phyloP scores from a whole-genome alignment of 1,140 invertebrate species.

The Sinella curviseta region DNA sequence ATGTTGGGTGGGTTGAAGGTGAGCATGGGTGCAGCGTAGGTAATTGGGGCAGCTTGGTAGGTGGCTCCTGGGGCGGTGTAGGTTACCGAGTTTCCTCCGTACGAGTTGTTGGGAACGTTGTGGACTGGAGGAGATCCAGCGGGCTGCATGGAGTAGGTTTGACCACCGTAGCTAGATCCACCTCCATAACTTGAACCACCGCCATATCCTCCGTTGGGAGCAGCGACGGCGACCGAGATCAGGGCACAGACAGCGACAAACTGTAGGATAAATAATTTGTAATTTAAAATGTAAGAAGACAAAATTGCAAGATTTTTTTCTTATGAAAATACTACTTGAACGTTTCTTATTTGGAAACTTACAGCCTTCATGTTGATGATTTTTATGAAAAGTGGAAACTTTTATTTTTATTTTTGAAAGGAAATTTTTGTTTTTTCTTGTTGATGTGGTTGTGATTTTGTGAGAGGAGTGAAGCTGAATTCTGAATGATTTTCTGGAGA shows the following conservation, averaged over 20 bases:
- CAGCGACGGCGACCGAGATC: background rate
- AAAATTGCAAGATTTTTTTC: background rate
- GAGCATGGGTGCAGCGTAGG: conserved; percentile 1
- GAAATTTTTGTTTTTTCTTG: background rate
- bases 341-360: background rate
- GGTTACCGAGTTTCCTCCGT: background rate
- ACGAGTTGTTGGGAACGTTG: background rate
- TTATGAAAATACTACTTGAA: background rate
- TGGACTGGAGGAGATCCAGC: background rate
- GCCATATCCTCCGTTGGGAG: background rate
- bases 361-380: conserved; percentile 12
- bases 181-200: background rate
- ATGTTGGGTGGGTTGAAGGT: background rate
- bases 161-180: background rate
- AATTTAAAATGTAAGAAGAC: background rate
- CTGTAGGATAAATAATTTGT: background rate
- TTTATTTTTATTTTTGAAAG: background rate
- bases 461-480: no score
- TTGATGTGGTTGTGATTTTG: no score
- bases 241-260: conserved; percentile 16
- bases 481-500: no score
- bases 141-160: background rate
- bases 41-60: conserved; percentile 4
- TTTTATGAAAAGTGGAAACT: background rate
- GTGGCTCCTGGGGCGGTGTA: conserved; percentile 11